Evolutionary conservation across 2,888 invertebrate species (phyloP).

Genomic region (Lordiphosa fenestrarum): DNA sequence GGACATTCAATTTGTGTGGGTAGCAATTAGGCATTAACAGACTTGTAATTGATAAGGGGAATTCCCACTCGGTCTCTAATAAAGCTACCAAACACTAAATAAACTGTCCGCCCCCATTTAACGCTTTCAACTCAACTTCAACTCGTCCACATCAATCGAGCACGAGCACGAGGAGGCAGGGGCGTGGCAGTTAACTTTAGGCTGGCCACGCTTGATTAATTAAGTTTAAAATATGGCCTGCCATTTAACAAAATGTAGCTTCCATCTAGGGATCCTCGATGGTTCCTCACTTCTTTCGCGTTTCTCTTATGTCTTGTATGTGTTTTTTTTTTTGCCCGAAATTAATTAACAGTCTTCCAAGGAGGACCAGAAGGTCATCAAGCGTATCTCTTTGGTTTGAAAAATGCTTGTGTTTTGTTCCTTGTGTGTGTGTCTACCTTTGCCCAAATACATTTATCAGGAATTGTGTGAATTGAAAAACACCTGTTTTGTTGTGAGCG

Average conservation of each 20-base stretch:
- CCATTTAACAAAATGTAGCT: constrained; percentile 60
- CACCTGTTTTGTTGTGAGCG: constrained; percentile 50
- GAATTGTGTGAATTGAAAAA: constrained; percentile 67
- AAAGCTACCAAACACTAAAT: constrained; percentile 56
- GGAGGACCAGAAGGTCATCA: constrained; percentile 10
- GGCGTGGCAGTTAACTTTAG: constrained; percentile 35
- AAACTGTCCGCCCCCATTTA: constrained; percentile 76
- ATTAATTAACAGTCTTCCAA: constrained; percentile 64
- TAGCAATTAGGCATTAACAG: constrained; percentile 47
- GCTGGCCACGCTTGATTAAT: constrained; percentile 62
- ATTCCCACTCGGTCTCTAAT: constrained; percentile 38
- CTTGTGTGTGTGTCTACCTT: constrained; percentile 7
- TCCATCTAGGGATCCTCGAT: constrained; percentile 18
- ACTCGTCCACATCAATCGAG: constrained; percentile 55
- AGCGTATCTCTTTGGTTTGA: constrained; percentile 41
- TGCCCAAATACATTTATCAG: constrained; percentile 46
- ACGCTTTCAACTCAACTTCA: constrained; percentile 60
- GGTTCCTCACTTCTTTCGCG: constrained; percentile 15
- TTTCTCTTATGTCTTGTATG: not conserved
- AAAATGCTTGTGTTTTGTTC: constrained; percentile 62
- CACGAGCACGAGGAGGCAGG: not conserved
- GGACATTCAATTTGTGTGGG: constrained; percentile 51
- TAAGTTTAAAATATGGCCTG: constrained; percentile 72
- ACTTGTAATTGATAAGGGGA: constrained; percentile 27
- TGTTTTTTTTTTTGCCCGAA: constrained; percentile 36